A percentile compares a stretch with the other conserved stretches of the same genome.
These are phyloP conservation scores for Planiliza haematocheilus DNA, from an alignment of 2,113 vertebrate species.

Conservation along the genomic window DNA sequence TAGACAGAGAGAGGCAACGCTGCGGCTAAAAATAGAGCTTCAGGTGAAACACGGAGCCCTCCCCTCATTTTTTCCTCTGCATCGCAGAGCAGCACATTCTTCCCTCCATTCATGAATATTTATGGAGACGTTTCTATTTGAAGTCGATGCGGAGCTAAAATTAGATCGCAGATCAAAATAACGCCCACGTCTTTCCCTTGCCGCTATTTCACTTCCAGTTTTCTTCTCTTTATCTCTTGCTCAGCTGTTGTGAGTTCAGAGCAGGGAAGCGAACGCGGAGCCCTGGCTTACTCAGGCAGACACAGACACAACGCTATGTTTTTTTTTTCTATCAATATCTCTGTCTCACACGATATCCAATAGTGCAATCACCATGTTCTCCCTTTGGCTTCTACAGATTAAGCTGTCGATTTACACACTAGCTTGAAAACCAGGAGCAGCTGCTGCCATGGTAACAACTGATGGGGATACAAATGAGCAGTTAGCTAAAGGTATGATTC, in stretches of 20 bases:
- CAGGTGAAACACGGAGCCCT: conserved; percentile 64
- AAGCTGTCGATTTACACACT: neutral
- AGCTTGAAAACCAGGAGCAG: neutral
- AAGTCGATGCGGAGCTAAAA: conserved; percentile 67
- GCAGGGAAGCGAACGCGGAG: conserved; percentile 19
- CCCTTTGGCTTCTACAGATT: neutral
- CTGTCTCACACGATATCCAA: neutral
- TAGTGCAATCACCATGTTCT: neutral
- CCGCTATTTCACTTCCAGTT: conserved; percentile 49
- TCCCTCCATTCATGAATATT: conserved; percentile 81
- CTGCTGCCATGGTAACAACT: conserved; percentile 39
- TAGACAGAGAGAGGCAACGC: conserved; percentile 48
- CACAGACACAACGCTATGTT: neutral
- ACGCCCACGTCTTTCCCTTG: conserved; percentile 67
- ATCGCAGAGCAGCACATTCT: conserved; percentile 48
- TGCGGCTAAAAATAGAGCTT: conserved; percentile 71
- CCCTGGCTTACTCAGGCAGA: conserved; percentile 1
- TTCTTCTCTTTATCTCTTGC: conserved; percentile 33
- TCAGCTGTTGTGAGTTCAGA: conserved; percentile 33
- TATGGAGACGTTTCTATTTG: conserved; percentile 70
- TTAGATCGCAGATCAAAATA: conserved; percentile 70
- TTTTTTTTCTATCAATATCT: neutral
- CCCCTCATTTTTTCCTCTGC: conserved; percentile 44
- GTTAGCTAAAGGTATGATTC: neutral
- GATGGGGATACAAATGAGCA: neutral